Base-by-base conservation (phyloP, 2,113 vertebrate genomes). In the Leptobrachium ailaonicum region DNA sequence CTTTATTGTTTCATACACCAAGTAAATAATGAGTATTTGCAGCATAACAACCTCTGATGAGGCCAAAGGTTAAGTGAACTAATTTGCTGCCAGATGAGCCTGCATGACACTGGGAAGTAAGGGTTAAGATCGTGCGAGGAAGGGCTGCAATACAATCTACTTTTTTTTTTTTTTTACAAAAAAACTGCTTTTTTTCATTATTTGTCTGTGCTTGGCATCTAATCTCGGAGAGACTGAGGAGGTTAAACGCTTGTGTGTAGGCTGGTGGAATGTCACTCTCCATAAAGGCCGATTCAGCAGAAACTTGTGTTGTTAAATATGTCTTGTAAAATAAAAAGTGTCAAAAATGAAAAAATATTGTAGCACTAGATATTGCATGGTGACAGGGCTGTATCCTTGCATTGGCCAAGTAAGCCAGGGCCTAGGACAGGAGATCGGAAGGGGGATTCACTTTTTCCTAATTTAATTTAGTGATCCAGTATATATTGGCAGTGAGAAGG, bases 41-140 rank as follows among this genome's bases (percentile, higher is more conserved):
- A 45, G 12, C 43, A 58, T 8, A 53, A 5, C 50, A 40, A 32
- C 41, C 32, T 9, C 40, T 40, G n/a, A 2, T 66, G 50, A 76
- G 75, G 75, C 69, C 60, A 77, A 41, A 70, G 66, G 66, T n/a
- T 76, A 76, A 76, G 67, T 76, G 64, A 41, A 68, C 64, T 76
- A 41, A 76, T 76, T 76, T 77, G 68, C 53, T 69, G 41, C 41
- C 6, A 13, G 56, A 14, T 60, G 13, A 60, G 56, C 6, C 56
- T 60, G 56, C 13, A 12, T 60, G 56, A 10, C 11, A 60, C 56
- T 60, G 13, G 11, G 56, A 60, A 7, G 11, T 12, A 60, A 60
- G 10, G 2, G 13, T 2, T 60, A 60, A 60, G 3, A 60, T 69
- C 58, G 69, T 43, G 41, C 50, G 40, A 40, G 9, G 41, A 41